Conservation (phyloP, 2,797 vertebrate genomes). For the Amblyopsis hoosieri region DNA sequence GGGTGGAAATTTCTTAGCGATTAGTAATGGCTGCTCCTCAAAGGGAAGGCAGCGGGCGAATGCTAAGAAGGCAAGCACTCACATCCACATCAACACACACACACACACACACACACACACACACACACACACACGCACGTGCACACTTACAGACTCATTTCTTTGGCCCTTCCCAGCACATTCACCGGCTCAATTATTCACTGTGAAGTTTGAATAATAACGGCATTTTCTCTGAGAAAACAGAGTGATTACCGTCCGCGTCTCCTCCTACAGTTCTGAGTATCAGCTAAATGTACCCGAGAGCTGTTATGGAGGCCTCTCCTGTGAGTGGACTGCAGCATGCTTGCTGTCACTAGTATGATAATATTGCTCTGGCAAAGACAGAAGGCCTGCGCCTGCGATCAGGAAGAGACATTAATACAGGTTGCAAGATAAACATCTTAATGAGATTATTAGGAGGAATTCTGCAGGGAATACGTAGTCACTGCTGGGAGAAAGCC, state of each 20-base stretch:
- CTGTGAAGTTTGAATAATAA: constrained; percentile 74
- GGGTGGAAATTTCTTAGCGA: constrained; percentile 74
- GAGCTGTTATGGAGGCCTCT: constrained; percentile 41
- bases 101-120: constrained; percentile 21
- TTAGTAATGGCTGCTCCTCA: constrained; percentile 80
- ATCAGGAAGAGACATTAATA: constrained; percentile 21
- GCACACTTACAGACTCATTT: constrained; percentile 42
- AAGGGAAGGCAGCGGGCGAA: constrained; percentile 67
- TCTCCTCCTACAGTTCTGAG: constrained; percentile 42
- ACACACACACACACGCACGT: background rate
- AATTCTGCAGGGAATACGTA: background rate
- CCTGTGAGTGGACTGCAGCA: constrained; percentile 22
- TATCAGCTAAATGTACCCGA: constrained; percentile 46
- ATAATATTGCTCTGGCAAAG: constrained; percentile 31
- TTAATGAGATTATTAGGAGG: constrained; percentile 20
- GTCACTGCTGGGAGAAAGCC: no score
- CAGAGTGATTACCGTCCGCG: constrained; percentile 58
- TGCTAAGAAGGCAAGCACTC: constrained; percentile 63
- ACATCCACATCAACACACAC: constrained; percentile 26
- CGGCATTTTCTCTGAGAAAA: constrained; percentile 60
- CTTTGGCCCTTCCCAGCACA: constrained; percentile 52
- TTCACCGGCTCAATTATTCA: constrained; percentile 69
- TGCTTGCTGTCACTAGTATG: constrained; percentile 22
- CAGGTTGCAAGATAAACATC: constrained; percentile 19
- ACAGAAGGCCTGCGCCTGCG: constrained; percentile 4